Evolutionary conservation across 1,140 invertebrate genomes (phyloP).

Genomic region (Halyomorpha halys): DNA sequence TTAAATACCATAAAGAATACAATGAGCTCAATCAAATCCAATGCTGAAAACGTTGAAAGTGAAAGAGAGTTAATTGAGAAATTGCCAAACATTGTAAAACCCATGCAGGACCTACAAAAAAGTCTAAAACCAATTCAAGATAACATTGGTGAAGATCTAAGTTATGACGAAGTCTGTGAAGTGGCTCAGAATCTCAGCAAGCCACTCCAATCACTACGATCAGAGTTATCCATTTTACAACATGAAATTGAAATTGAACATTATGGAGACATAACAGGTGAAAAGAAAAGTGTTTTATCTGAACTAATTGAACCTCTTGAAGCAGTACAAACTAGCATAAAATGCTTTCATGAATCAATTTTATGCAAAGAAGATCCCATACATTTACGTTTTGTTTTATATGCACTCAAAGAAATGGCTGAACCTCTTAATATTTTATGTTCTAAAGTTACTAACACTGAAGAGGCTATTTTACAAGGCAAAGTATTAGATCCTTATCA

Average conservation of each 20-base stretch:
- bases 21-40: constrained; percentile 29
- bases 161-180: constrained; percentile 26
- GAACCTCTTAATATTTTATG: constrained; percentile 30
- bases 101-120: constrained; percentile 29
- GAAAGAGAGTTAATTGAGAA: constrained; percentile 22
- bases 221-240: constrained; percentile 31
- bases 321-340: constrained; percentile 29
- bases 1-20: constrained; percentile 30
- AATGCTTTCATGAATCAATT: constrained; percentile 30
- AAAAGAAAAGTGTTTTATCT: background rate
- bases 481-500: constrained; percentile 27
- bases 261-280: constrained; percentile 22
- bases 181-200: constrained; percentile 30
- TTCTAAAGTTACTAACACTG: constrained; percentile 28
- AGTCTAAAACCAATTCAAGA: constrained; percentile 27
- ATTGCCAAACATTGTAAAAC: constrained; percentile 28
- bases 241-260: constrained; percentile 32
- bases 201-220: constrained; percentile 31
- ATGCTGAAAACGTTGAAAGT: constrained; percentile 15
- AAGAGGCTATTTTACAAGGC: constrained; percentile 27
- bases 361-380: constrained; percentile 30
- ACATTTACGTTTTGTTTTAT: constrained; percentile 30
- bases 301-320: constrained; percentile 28
- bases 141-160: constrained; percentile 22
- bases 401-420: constrained; percentile 30